A percentile compares a stretch with the other conserved stretches of the same genome.
These are phyloP conservation scores for Darevskia nairensis DNA, from an alignment of 2,797 vertebrate genomes.

Conservation along the genomic window DNA sequence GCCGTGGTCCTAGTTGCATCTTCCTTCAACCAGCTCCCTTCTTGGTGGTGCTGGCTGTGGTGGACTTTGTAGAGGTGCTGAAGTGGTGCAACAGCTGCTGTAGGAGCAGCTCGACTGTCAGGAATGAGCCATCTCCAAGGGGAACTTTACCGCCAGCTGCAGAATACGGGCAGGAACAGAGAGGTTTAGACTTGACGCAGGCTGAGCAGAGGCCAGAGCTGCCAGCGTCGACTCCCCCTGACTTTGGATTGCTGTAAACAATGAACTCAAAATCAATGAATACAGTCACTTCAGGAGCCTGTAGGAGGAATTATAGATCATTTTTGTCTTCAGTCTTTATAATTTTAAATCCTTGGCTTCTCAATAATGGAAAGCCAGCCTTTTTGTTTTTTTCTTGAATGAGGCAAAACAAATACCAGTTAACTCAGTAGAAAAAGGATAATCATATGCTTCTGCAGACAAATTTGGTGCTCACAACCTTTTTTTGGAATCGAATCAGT, in stretches of 20 bases:
- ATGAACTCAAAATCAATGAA: not conserved
- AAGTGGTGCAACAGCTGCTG: too few relatives aligned
- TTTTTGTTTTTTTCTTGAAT: not conserved
- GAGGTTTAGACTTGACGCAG: too few relatives aligned
- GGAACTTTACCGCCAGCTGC: too few relatives aligned
- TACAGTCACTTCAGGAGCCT: not conserved
- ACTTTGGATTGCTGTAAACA: not conserved
- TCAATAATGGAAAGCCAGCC: not conserved
- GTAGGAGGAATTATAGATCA: not conserved
- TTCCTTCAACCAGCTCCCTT: too few relatives aligned
- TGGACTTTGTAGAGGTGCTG: too few relatives aligned
- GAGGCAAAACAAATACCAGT: not conserved
- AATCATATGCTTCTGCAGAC: not conserved
- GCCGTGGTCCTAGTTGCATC: too few relatives aligned
- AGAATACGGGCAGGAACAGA: too few relatives aligned
- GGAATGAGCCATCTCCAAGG: too few relatives aligned
- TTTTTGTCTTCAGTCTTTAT: not conserved
- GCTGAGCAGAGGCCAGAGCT: too few relatives aligned
- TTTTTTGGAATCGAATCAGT: not conserved
- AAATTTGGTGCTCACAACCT: not conserved
- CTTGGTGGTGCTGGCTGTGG: too few relatives aligned
- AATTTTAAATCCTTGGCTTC: not conserved
- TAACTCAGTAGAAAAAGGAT: not conserved
- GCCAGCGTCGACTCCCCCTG: too few relatives aligned
- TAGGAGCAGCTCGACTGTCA: too few relatives aligned